Evolutionary conservation across 2,888 invertebrate species (phyloP).

Genomic region (Lasioglossum oenotherae): DNA sequence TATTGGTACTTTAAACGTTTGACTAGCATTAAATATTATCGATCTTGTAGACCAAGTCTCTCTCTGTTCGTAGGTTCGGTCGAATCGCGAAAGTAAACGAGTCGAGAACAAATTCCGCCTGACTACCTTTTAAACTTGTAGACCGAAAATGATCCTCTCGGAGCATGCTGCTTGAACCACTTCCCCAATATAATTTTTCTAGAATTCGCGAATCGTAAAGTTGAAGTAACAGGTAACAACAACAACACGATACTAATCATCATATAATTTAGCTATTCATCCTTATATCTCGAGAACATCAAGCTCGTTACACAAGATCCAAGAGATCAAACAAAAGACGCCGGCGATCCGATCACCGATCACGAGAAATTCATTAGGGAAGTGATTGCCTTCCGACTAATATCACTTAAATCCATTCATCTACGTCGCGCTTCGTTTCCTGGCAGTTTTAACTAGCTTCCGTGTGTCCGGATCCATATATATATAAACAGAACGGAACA

Average conservation of each 20-base stretch:
- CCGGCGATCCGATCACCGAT: background rate
- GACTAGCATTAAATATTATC: constrained; percentile 32
- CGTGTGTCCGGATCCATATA: constrained; percentile 75
- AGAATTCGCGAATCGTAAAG: constrained; percentile 1
- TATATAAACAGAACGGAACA: constrained; percentile 73
- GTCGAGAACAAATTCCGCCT: constrained; percentile 17
- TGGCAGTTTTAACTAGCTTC: constrained; percentile 83
- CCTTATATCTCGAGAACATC: background rate
- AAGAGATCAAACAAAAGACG: background rate
- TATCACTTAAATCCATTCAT: constrained; percentile 58
- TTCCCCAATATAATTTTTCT: constrained; percentile 21
- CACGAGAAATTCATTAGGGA: constrained; percentile 20
- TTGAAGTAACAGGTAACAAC: constrained; percentile 2
- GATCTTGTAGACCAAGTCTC: background rate
- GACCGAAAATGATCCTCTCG: constrained; percentile 29
- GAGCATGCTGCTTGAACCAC: constrained; percentile 35
- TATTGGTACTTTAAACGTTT: constrained; percentile 48
- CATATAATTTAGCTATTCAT: constrained; percentile 3
- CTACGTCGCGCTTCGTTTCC: constrained; percentile 69
- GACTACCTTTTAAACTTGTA: background rate
- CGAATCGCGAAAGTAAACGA: constrained; percentile 6
- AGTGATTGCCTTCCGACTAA: constrained; percentile 56
- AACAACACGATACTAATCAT: constrained; percentile 14
- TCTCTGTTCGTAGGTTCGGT: constrained; percentile 7
- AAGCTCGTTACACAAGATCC: background rate